Conservation (phyloP, 2,797 vertebrate genomes). For the Paratrypauchen microcephalus region DNA sequence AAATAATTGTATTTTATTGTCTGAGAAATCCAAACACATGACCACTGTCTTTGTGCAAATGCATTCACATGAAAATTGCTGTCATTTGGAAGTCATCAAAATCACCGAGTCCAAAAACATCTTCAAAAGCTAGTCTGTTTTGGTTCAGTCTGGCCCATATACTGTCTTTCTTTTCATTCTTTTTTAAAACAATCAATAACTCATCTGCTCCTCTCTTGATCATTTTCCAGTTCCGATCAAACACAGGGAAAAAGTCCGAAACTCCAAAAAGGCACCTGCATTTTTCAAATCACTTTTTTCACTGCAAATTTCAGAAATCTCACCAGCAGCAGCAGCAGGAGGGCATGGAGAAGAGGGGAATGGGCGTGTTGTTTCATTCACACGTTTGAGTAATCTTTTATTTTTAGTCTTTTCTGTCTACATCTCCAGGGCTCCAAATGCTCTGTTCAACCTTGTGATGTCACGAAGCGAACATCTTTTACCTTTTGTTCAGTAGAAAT, state of each 20-base stretch:
- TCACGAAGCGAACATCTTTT: too few relatives aligned
- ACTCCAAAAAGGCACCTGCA: neutral
- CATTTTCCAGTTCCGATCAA: neutral
- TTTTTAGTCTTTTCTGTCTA: too few relatives aligned
- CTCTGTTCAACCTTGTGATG: too few relatives aligned
- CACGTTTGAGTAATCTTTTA: too few relatives aligned
- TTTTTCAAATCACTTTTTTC: constrained; percentile 15
- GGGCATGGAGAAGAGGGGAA: constrained; percentile 14
- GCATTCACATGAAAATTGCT: neutral
- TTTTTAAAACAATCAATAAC: neutral
- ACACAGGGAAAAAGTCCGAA: constrained; percentile 4
- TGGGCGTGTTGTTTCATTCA: too few relatives aligned
- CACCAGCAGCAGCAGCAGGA: constrained; percentile 51
- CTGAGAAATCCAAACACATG: neutral
- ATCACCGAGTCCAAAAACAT: neutral
- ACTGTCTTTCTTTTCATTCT: too few relatives aligned
- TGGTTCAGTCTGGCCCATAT: neutral
- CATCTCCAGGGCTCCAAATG: too few relatives aligned
- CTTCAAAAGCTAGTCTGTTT: neutral
- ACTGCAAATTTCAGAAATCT: constrained; percentile 40
- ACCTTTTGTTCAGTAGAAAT: too few relatives aligned
- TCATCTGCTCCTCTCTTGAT: constrained; percentile 4
- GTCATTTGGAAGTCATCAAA: neutral
- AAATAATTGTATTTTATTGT: neutral
- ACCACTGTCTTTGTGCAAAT: neutral